A percentile compares a stretch with the other conserved stretches of the same genome.
Conservation (phyloP, 2,797 vertebrate species). For the Threskiornis aethiopicus region DNA sequence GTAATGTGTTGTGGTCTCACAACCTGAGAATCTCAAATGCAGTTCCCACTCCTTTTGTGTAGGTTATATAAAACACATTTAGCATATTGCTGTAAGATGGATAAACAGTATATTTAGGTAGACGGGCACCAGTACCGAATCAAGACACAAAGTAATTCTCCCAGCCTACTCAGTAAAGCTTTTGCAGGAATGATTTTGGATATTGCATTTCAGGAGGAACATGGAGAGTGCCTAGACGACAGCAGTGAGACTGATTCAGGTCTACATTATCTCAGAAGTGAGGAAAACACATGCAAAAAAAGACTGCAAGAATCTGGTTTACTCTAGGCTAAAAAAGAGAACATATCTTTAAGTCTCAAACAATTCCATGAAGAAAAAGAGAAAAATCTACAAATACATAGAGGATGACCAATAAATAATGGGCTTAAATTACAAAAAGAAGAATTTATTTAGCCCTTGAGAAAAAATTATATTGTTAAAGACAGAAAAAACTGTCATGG, state of each 20-base stretch:
- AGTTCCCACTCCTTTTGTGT: neutral
- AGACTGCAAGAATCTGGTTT: neutral
- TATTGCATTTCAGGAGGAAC: neutral
- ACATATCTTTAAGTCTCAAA: neutral
- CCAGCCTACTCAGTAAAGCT: neutral
- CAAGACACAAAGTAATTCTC: neutral
- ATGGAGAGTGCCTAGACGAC: neutral
- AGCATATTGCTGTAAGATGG: neutral
- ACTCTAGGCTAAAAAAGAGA: neutral
- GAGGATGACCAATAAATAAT: neutral
- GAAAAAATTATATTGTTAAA: neutral
- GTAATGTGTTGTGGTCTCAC: too few species aligned
- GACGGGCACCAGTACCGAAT: neutral
- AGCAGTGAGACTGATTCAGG: neutral
- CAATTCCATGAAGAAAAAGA: neutral
- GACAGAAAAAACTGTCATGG: neutral
- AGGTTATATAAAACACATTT: neutral
- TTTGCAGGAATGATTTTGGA: neutral
- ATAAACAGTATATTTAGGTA: neutral
- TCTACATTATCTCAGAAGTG: neutral
- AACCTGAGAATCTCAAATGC: neutral
- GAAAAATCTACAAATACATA: neutral
- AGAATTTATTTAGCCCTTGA: neutral
- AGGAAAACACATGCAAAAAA: neutral
- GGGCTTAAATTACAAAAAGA: neutral